Conservation (phyloP, 2,797 vertebrate species). For the Fratercula arctica region DNA sequence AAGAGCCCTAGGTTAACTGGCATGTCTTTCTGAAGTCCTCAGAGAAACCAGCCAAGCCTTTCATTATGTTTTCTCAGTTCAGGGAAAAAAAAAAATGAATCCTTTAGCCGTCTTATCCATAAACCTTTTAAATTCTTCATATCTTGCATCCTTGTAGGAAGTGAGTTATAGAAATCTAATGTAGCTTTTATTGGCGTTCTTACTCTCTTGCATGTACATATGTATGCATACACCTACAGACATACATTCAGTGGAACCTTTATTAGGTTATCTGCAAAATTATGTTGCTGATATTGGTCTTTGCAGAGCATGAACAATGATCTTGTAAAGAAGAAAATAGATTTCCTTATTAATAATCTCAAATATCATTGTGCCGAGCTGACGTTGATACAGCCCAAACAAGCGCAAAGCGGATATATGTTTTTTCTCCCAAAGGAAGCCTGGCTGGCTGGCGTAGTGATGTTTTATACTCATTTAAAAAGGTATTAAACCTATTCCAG, state of each 20-base stretch:
- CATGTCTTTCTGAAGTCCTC: not conserved
- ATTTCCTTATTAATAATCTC: conserved; percentile 2
- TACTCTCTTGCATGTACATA: not conserved
- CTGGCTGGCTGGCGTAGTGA: not conserved
- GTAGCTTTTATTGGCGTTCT: not conserved
- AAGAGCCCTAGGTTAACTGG: not conserved
- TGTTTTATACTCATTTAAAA: not conserved
- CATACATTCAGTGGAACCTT: not conserved
- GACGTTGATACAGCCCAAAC: not conserved
- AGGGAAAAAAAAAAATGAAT: not conserved
- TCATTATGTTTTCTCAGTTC: not conserved
- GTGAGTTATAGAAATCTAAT: not conserved
- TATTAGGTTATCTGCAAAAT: not conserved
- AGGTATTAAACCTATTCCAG: not conserved
- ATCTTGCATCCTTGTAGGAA: not conserved
- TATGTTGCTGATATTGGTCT: not conserved
- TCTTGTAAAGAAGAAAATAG: not conserved
- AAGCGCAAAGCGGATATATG: not conserved
- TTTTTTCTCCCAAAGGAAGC: not conserved
- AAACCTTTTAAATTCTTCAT: not conserved
- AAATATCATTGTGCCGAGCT: not conserved
- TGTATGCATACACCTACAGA: not conserved
- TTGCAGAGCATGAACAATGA: not conserved
- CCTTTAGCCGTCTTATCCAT: not conserved
- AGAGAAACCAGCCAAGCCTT: not conserved